Base-by-base conservation (phyloP, 2,888 invertebrate species). In the Chydorus sphaericus region DNA sequence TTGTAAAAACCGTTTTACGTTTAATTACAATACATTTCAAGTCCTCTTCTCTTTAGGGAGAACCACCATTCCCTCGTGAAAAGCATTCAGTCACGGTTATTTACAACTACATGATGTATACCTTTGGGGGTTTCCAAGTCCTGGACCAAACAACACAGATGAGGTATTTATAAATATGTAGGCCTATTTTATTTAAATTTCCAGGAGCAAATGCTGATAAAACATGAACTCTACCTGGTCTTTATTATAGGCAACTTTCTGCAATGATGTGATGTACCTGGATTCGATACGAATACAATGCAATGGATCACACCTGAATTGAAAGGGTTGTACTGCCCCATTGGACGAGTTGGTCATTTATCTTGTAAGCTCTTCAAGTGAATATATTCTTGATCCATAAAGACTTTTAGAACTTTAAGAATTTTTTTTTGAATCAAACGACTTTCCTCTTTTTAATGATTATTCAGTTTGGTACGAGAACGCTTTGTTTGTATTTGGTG, bases 41-140 rank as follows among this genome's bases (percentile, higher is more conserved):
- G 54, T 16, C 31, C n/a, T 29, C n/a, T 51, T 44, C 29, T 55
- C 62, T 66, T 18, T 63, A 76, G 73, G 88, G 85, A 28, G 71
- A 69, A 31, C 76, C 80, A 33, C 85, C 85, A 18, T 75, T 79
- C 18, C 82, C 83, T 68, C 75, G 90, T 59, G 92, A 93, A 70
- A 92, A 93, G 66, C 92, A 92, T 69, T 84, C 92, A 3, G 84
- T 90, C 1, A 82, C 85, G 2, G 80, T 82, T 26, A 76, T 87
- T 59, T 79, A 79, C 48, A 75, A 81, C 62, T 76, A 77, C 62
- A n/a, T n/a, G n/a, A 91, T 93, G 85, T 91, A 86, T 66, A 75
- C 93, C 51, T 93, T 87, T 73, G 93, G 93, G 8, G 93, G 93
- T 0, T 74, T n/a, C n/a, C n/a, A n/a, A n/a, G n/a, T n/a, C 71